Conservation (phyloP, 2,888 invertebrate genomes). For the Athalia cordata region DNA sequence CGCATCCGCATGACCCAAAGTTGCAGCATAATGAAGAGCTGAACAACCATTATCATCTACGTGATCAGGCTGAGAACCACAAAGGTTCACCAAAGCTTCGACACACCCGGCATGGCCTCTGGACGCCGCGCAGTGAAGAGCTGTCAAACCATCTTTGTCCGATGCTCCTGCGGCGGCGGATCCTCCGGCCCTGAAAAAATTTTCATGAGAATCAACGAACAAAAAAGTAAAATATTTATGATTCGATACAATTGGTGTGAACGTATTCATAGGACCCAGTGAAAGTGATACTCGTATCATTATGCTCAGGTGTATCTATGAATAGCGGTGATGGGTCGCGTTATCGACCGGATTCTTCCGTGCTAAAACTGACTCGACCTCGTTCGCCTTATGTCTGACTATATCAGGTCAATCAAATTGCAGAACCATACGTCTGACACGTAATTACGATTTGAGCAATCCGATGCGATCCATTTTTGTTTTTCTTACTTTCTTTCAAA, state of each 20-base stretch:
- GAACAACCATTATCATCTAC: constrained; percentile 95
- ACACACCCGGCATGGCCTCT: constrained; percentile 95
- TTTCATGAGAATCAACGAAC: not conserved
- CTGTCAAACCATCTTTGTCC: constrained; percentile 94
- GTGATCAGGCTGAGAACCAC: constrained; percentile 91
- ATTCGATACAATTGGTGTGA: not conserved
- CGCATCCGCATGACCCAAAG: constrained; percentile 95
- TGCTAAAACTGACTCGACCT: constrained; percentile 24
- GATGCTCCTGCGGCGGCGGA: constrained; percentile 77
- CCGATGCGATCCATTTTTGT: not conserved
- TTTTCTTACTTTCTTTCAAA: not conserved
- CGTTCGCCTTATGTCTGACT: not conserved
- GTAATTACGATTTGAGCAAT: not conserved
- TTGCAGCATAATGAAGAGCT: constrained; percentile 96
- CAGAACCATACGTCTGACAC: not conserved
- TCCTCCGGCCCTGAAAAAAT: constrained; percentile 66
- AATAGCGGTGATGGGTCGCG: not conserved
- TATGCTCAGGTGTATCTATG: not conserved
- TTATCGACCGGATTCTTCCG: constrained; percentile 38
- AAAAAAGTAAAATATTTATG: not conserved
- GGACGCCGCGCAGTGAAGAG: constrained; percentile 97
- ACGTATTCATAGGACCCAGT: too few relatives aligned
- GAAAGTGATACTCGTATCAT: too few relatives aligned
- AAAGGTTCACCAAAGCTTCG: constrained; percentile 90
- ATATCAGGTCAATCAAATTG: not conserved